Conservation (phyloP, 2,113 vertebrate species). For the Oncorhynchus gorbuscha region DNA sequence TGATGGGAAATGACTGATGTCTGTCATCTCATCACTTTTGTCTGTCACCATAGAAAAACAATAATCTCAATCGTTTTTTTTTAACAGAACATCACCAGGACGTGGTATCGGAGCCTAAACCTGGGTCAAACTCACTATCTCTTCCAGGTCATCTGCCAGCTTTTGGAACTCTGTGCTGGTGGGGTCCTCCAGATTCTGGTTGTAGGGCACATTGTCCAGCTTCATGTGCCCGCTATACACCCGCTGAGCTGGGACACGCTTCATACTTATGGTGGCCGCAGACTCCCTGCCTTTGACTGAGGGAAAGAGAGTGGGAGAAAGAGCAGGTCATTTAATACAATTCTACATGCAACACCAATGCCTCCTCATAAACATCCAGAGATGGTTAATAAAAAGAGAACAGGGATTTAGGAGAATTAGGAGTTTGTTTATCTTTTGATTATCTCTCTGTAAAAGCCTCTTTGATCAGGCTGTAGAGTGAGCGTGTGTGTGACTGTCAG, state of each 20-base stretch:
- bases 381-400: too few species aligned
- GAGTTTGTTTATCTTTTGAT: too few species aligned
- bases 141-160: slow-evolving; percentile 50
- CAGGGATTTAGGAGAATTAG: too few species aligned
- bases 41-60: background rate
- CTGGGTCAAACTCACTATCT: slow-evolving; percentile 54
- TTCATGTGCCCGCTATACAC: slow-evolving; percentile 73
- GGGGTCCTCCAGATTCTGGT: slow-evolving; percentile 59
- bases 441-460: too few species aligned
- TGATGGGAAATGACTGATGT: too few species aligned
- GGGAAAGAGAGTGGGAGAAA: slow-evolving; percentile 26
- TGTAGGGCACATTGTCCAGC: slow-evolving; percentile 45
- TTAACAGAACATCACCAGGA: background rate
- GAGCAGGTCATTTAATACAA: background rate
- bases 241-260: background rate
- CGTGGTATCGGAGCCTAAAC: too few species aligned
- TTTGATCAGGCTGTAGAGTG: too few species aligned
- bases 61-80: background rate
- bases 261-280: background rate
- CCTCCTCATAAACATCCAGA: too few species aligned
- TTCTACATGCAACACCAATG: too few species aligned
- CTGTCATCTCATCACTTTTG: too few species aligned
- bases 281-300: slow-evolving; percentile 55
- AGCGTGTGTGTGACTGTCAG: too few species aligned
- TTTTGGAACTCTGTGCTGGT: slow-evolving; percentile 48